Evolutionary conservation across 2,888 invertebrate genomes (phyloP).

Genomic region (Apoda limacodes): DNA sequence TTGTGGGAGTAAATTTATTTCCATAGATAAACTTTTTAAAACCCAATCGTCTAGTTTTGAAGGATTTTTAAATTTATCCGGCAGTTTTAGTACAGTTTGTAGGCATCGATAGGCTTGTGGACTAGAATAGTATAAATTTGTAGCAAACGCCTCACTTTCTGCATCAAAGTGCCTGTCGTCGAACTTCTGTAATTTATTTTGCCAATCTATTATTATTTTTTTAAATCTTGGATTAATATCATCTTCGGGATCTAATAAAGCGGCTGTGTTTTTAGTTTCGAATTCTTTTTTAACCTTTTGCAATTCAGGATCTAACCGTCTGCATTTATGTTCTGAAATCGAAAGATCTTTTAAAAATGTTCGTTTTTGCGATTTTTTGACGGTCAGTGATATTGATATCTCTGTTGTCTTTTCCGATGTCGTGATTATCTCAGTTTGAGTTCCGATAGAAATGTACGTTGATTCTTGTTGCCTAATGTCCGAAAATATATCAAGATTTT

Average conservation of each 20-base stretch:
- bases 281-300: slow-evolving; percentile 8
- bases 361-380: slow-evolving; percentile 7
- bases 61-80: slow-evolving; percentile 19
- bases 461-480: slow-evolving; percentile 1
- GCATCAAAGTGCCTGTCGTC: slow-evolving; percentile 19
- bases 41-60: slow-evolving; percentile 18
- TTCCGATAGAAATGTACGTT: slow-evolving; percentile 2
- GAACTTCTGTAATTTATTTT: slow-evolving; percentile 18
- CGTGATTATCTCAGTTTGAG: slow-evolving; percentile 6
- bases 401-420: slow-evolving; percentile 6
- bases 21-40: slow-evolving; percentile 6
- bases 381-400: slow-evolving; percentile 3
- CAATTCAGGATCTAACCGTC: slow-evolving; percentile 3
- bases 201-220: slow-evolving; percentile 20
- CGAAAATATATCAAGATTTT: slow-evolving; percentile 1
- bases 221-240: slow-evolving; percentile 14
- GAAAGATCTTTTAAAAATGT: slow-evolving; percentile 8
- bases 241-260: slow-evolving; percentile 3
- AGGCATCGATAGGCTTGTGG: slow-evolving; percentile 21
- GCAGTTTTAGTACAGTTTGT: slow-evolving; percentile 18
- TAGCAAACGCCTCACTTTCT: slow-evolving; percentile 13
- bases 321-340: slow-evolving; percentile 6
- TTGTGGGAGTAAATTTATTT: slow-evolving; percentile 15
- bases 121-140: slow-evolving; percentile 22
- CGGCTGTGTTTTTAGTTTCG: slow-evolving; percentile 6